Base-by-base conservation (phyloP, 1,140 invertebrate genomes). In the Microplitis demolitor region DNA sequence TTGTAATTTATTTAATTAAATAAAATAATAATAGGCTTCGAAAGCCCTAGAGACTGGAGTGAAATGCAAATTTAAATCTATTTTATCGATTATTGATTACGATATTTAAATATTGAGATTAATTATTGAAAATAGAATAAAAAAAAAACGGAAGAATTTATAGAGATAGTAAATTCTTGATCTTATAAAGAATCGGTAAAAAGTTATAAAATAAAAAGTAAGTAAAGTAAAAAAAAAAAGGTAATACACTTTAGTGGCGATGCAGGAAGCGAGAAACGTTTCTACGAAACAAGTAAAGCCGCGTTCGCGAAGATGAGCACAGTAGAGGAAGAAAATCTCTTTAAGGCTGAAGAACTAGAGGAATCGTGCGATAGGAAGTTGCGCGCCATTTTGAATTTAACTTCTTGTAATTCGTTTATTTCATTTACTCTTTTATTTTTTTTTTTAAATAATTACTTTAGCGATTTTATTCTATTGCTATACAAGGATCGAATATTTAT, bases 281-380 rank as follows among this genome's bases (percentile, higher is more conserved):
- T 75, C 74, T 58, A 35, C 51, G 74, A 75, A 75, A 66, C 39
- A 50, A 75, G 74, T 71, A 69, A 75, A 75, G 67, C 67, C 61
- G 34, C 51, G 62, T 54, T 73, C 60, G 35, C 39, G 61, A 69
- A 62, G 71, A 73, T 73, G 60, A 58, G 51, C 11, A 33, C 56
- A 45, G 53, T 34, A 39, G 67, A 69, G 37, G 56, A 69, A 51
- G 50, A 62, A 68, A 63, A 62, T 16, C 5, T 45, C 39, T 45
- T 45, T 45, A 45, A 45, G 8, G 11, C 39, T 11, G 11, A 45
- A 61, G 11, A 31, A 4, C 8, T 62, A 24, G 60, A 64, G n/a
- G 62, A 37, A 37, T 16, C 37, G 33, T n/a, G 16, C 4, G 33
- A 62, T 69, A 71, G 60, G 45, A 66, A 53, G 62, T 64, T 3